Evolutionary conservation across 2,888 invertebrate genomes (phyloP), one percentile per base, ranked within the genome.

Genomic region (Muschampia plurimacula): DNA sequence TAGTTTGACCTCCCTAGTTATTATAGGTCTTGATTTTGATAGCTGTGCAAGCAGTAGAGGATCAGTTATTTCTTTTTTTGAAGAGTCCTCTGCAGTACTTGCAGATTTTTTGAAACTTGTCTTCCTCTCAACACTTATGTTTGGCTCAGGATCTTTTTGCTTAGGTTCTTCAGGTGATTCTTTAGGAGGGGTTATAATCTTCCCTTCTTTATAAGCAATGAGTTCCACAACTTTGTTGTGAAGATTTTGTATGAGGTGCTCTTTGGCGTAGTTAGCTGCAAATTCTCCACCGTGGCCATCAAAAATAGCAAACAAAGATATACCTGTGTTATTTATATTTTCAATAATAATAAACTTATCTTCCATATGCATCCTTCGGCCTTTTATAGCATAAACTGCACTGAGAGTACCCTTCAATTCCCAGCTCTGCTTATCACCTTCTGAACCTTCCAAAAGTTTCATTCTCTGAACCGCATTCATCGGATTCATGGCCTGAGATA

Each of bases 201-300:
- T 95, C 0, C 96, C 96, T 75, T 95, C 94, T 78, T 96, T 95
- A 76, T 96, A 92, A 81, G 96, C 96, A 88, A 96, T 96, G 70
- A 97, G 92, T 85, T 97, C 97, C 41, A 96, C 95, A 63, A 98
- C 96, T 92, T 97, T 97, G 83, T 96, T 96, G 81, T 96, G 96
- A 67, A 98, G 94, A 85, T 96, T 97, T 85, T 97, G 96, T 77
- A 98, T 96, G 22, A 99, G 95, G 80, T 98, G 97, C 81, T 98
- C 98, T 86, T 97, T 97, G 68, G 98, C 98, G 92, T 97, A 99
- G 86, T 98, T 97, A 28, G 98, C 98, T 68, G 98, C 98, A 94
- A 98, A 98, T 93, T 98, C 98, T 57, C 99, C 99, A 67, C 99
- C 99, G 88, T 99, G 99, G 0, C 99, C 99, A 92, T 99, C 99